phyloP scores from a whole-genome alignment of 2,113 vertebrate genomes.

The Lethenteron camtschaticum region DNA sequence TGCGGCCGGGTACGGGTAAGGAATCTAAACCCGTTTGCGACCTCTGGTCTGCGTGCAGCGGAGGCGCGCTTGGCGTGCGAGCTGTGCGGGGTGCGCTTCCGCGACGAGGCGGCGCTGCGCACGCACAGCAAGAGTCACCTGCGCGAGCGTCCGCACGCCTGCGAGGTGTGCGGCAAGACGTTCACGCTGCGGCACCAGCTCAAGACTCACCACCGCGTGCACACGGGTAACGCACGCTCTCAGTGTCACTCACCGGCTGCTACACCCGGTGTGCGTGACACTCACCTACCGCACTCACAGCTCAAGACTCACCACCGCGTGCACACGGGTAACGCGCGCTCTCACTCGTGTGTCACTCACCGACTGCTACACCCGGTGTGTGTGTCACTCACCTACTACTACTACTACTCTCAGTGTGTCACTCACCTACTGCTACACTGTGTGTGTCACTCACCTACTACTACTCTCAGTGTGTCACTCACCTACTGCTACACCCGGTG shows the following conservation, averaged over 20 bases:
- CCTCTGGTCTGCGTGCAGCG: constrained; percentile 20
- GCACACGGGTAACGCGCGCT: too few species aligned
- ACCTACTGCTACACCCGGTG: too few species aligned
- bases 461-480: neutral
- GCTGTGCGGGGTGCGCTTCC: constrained; percentile 96
- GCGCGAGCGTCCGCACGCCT: constrained; percentile 73
- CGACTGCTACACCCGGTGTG: too few species aligned
- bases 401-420: neutral
- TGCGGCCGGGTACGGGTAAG: too few species aligned
- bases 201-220: constrained; percentile 94
- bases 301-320: too few species aligned
- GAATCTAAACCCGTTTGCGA: neutral
- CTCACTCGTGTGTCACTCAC: too few species aligned
- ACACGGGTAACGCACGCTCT: constrained; percentile 41
- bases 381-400: neutral
- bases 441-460: neutral
- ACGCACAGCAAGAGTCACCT: constrained; percentile 93
- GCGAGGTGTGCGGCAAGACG: constrained; percentile 92
- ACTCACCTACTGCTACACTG: neutral
- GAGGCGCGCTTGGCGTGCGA: constrained; percentile 90
- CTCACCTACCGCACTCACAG: too few species aligned
- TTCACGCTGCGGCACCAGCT: constrained; percentile 99
- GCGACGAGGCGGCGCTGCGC: constrained; percentile 91
- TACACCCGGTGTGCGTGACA: neutral
- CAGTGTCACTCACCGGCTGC: neutral